Evolutionary conservation across 2,888 invertebrate species (phyloP), one percentile per base, ranked within the genome.

Genomic region (Aromia moschata): DNA sequence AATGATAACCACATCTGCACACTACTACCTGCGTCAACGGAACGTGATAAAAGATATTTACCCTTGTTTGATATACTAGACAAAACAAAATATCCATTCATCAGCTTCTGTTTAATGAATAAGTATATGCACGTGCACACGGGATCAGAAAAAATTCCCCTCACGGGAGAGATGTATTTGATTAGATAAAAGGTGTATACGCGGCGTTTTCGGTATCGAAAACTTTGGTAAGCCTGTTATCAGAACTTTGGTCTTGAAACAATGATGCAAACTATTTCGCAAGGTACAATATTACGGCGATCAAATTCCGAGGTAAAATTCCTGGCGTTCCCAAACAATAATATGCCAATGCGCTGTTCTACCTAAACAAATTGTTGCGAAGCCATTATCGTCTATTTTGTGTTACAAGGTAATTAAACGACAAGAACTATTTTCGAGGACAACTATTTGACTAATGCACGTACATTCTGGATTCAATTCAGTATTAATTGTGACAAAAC

Each of bases 301-400:
- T 46, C 30, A 41, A 60, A 60, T 60, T 60, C 51, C 59, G 31
- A 56, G 59, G 45, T 52, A 37, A 41, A 51, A 60, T 56, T 59
- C 51, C 59, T 40, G n/a, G 18, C 49, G 38, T 49, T 51, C 40
- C 31, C 40, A 16, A 52, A 52, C 47, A 60, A 56, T 46, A 60
- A 56, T 51, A 45, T 25, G 18, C 25, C 49, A 36, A 55, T 58
- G 49, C 44, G 40, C 36, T 49, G 44, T 54, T 49, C 59, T 49
- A 43, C 44, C 30, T 38, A 49, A 49, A 49, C 49, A 49, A 49
- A 25, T 15, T n/a, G 20, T 37, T 25, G 44, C 25, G 25, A 25
- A 25, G 7, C 25, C 25, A 25, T 25, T 25, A 25, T 25, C 25
- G 25, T 25, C 7, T 25, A 25, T 25, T 25, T 25, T 25, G 4